Conservation (phyloP, 2,888 invertebrate genomes). For the Nematopogon swammerdamellus region DNA sequence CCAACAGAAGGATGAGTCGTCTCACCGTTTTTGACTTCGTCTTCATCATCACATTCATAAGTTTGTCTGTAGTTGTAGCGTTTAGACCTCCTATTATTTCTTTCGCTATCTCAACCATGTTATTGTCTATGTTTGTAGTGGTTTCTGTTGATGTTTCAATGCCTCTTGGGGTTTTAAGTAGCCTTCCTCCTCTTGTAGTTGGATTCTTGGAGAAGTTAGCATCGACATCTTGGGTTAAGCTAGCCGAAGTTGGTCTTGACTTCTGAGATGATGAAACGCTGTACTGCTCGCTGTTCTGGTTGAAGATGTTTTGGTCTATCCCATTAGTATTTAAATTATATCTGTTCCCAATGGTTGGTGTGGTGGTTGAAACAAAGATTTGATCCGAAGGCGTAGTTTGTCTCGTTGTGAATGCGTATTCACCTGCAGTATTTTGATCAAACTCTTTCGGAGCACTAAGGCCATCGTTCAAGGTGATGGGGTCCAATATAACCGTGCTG, state of each 20-base stretch:
- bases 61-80: constrained; percentile 67
- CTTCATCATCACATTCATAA: constrained; percentile 79
- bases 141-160: constrained; percentile 52
- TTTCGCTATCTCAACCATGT: constrained; percentile 67
- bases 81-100: constrained; percentile 75
- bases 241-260: not conserved
- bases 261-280: not conserved
- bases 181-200: constrained; percentile 28
- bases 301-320: not conserved
- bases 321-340: not conserved
- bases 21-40: constrained; percentile 74
- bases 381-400: constrained; percentile 28
- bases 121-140: constrained; percentile 62
- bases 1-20: constrained; percentile 68
- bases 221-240: not conserved
- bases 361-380: constrained; percentile 11
- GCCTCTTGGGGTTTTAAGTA: constrained; percentile 31
- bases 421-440: constrained; percentile 7
- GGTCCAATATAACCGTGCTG: constrained; percentile 67
- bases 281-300: not conserved
- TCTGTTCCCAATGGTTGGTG: constrained; percentile 7
- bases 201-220: not conserved
- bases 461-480: constrained; percentile 68
- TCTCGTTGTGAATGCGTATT: constrained; percentile 7
- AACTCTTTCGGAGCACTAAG: constrained; percentile 27